These are phyloP conservation scores for Eumaeus atala DNA, from an alignment of 1,140 invertebrate species.

Conservation along the genomic window DNA sequence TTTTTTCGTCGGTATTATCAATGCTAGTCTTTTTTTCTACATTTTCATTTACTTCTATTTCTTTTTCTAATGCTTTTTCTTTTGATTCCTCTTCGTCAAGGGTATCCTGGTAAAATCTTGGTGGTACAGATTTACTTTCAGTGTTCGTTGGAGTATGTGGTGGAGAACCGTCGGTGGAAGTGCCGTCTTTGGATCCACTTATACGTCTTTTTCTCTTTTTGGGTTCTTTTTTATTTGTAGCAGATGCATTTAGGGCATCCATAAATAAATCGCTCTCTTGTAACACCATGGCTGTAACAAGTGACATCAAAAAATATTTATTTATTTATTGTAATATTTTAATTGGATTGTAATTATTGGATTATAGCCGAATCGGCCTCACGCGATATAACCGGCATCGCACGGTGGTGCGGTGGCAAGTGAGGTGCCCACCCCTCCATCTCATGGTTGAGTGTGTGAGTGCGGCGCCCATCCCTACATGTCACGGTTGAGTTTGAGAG, in stretches of 20 bases:
- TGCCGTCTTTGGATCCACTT: constrained; percentile 78
- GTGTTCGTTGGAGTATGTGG: constrained; percentile 57
- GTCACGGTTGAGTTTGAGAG: too few species aligned
- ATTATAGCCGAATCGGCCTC: too few species aligned
- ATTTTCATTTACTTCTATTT: constrained; percentile 33
- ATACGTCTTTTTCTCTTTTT: constrained; percentile 84
- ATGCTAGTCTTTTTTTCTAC: constrained; percentile 24
- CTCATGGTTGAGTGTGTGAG: too few species aligned
- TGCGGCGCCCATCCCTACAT: too few species aligned
- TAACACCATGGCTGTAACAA: constrained; percentile 81
- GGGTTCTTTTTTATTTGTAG: constrained; percentile 84
- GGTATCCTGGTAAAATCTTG: constrained; percentile 95
- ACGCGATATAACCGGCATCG: too few species aligned
- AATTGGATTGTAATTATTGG: too few species aligned
- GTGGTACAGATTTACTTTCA: constrained; percentile 75
- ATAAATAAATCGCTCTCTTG: constrained; percentile 95
- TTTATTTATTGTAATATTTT: too few species aligned
- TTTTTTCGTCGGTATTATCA: constrained; percentile 75
- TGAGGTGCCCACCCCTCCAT: too few species aligned
- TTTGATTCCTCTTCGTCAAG: constrained; percentile 80
- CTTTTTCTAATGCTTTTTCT: constrained; percentile 40
- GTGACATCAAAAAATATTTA: too few species aligned
- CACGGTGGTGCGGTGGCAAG: too few species aligned
- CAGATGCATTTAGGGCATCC: constrained; percentile 86
- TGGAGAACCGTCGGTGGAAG: constrained; percentile 68